phyloP scores from a whole-genome alignment of 2,888 invertebrate genomes.

The Apodemia arnacis region DNA sequence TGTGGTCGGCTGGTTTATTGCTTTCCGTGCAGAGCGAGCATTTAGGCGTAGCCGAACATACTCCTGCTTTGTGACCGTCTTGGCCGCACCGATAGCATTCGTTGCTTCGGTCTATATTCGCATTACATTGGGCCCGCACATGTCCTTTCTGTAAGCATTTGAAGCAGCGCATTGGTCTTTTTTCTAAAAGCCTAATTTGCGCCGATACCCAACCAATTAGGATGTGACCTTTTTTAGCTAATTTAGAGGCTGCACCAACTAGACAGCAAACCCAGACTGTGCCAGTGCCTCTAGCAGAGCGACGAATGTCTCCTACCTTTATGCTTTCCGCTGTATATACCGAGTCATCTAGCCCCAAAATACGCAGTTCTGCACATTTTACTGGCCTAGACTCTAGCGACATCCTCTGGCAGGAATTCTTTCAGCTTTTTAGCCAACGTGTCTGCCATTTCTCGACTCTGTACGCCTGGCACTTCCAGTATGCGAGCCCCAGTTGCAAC shows the following conservation, averaged over 20 bases:
- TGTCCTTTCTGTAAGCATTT: neutral
- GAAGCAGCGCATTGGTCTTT: neutral
- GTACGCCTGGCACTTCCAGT: neutral
- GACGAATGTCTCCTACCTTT: neutral
- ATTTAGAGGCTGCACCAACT: neutral
- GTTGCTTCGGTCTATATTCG: neutral
- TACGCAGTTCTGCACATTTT: neutral
- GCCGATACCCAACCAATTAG: neutral
- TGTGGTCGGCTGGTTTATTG: too few relatives aligned
- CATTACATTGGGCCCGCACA: neutral
- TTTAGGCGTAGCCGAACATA: too few relatives aligned
- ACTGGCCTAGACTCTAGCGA: neutral
- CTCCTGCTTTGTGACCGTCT: neutral
- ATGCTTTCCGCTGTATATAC: neutral
- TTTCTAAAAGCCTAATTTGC: neutral
- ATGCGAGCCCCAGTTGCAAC: slow-evolving; percentile 11
- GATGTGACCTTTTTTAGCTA: neutral
- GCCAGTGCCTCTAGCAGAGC: neutral
- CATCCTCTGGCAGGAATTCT: slow-evolving; percentile 4
- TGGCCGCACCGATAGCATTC: neutral
- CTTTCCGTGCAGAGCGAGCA: too few relatives aligned
- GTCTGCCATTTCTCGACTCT: slow-evolving; percentile 2
- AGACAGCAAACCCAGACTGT: neutral
- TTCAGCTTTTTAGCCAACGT: neutral
- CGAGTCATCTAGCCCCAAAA: neutral